Evolutionary conservation across 2,888 invertebrate genomes (phyloP), one percentile per base, ranked within the genome.

Genomic region (Napeogenes sylphis): DNA sequence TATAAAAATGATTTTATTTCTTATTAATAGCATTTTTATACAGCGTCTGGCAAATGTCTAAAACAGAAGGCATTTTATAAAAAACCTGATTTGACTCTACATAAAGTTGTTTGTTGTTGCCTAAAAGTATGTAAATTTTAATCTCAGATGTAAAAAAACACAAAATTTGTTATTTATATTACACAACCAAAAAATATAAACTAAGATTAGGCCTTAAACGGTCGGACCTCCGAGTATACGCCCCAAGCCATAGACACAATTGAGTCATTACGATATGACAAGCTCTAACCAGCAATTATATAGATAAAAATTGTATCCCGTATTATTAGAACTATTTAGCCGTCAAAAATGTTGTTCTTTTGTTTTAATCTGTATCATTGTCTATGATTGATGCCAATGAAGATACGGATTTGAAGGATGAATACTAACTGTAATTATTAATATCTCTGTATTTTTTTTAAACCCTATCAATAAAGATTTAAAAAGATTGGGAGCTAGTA

Each of bases 261-360:
- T 77, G 83, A 85, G 80, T 74, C 82, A 83, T 85, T 76, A 80
- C 79, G 76, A 79, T 79, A 78, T 75, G 75, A 78, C 78, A 78
- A 69, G 73, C 33, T 67, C 75, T 73, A 79, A 78, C 77, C 71
- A 81, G 66, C 84, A 80, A 85, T 85, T 84, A 86, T 62, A 69
- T 69, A 73, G 74, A 78, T 76, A 75, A 75, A 75, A 73, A 60
- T 55, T 21, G 60, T 62, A 65, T 61, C 45, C 35, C 55, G 53
- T 62, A 66, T 64, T 57, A 68, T 62, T 51, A 10, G 56, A 66
- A 69, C 73, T 67, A 77, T 79, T 78, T 77, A 70, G 73, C 69
- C 73, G 77, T 80, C 78, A 68, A 69, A 35, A 68, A 68, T 72
- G 75, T 73, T 75, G 69, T 73, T 75, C 59, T 53, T 32, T 76